Percentiles rank a stretch among this genome's conserved stretches.
phyloP scores from a whole-genome alignment of 2,797 vertebrate genomes.

The Poecilia wingei region DNA sequence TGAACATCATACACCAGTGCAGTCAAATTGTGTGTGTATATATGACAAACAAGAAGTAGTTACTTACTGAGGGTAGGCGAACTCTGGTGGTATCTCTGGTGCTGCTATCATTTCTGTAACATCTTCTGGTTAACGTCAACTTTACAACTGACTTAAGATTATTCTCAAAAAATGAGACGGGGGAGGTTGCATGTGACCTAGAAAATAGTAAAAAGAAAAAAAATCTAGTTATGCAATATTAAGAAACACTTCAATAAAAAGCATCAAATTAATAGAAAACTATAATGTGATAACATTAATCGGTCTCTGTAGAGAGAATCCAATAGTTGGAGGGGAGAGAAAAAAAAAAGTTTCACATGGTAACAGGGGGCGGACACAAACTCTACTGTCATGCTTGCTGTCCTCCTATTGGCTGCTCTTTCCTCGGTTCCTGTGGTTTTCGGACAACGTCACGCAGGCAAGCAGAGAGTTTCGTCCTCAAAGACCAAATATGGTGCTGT shows the following conservation, averaged over 20 bases:
- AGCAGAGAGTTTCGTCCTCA: conserved; percentile 69
- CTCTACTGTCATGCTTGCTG: conserved; percentile 66
- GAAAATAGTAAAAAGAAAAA: conserved; percentile 26
- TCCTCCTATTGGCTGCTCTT: conserved; percentile 75
- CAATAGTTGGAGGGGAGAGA: conserved; percentile 47
- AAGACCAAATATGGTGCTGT: conserved; percentile 79
- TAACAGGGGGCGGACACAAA: conserved; percentile 79
- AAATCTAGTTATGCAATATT: neutral
- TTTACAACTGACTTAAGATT: conserved; percentile 86
- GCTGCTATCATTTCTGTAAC: conserved; percentile 99
- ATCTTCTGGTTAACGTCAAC: conserved; percentile 94
- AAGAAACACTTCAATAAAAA: conserved; percentile 5
- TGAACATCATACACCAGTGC: neutral
- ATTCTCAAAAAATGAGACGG: conserved; percentile 78
- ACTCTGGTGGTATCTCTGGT: conserved; percentile 98
- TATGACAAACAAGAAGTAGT: neutral
- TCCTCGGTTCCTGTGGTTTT: conserved; percentile 68
- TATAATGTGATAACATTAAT: conserved; percentile 3
- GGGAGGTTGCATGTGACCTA: conserved; percentile 75
- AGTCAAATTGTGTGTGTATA: neutral
- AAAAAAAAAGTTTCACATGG: conserved; percentile 76
- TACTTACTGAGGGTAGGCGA: conserved; percentile 94
- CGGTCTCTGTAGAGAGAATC: conserved; percentile 32
- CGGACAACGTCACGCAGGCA: conserved; percentile 68
- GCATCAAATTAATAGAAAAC: conserved; percentile 11